phyloP scores from a whole-genome alignment of 2,888 invertebrate species.

The Noctua comes region DNA sequence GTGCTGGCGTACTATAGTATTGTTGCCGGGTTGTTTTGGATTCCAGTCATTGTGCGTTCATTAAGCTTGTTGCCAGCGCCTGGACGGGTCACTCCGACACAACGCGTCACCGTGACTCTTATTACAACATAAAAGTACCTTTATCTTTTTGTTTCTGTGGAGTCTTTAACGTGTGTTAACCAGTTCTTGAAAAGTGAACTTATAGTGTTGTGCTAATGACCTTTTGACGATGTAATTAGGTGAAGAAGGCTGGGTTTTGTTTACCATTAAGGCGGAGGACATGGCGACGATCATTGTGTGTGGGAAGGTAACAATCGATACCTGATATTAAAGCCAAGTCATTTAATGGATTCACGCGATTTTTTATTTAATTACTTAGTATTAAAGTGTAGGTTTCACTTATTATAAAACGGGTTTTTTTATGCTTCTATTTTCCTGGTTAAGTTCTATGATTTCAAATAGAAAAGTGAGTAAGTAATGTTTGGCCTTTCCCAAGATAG shows the following conservation, averaged over 20 bases:
- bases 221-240: conserved; percentile 63
- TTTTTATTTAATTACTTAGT: conserved; percentile 21
- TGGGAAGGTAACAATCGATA: conserved; percentile 69
- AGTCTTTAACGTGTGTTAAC: conserved; percentile 9
- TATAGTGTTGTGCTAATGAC: conserved; percentile 60
- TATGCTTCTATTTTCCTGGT: conserved; percentile 20
- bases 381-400: conserved; percentile 16
- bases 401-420: conserved; percentile 5
- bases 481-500: neutral
- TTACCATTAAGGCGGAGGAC: conserved; percentile 63
- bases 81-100: conserved; percentile 63
- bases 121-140: conserved; percentile 34
- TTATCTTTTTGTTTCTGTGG: conserved; percentile 17
- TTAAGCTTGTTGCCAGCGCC: conserved; percentile 72
- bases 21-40: conserved; percentile 80
- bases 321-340: conserved; percentile 28
- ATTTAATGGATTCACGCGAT: conserved; percentile 7
- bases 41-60: conserved; percentile 77
- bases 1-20: conserved; percentile 69
- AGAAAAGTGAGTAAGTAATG: neutral
- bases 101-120: conserved; percentile 28
- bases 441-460: conserved; percentile 1
- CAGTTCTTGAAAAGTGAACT: conserved; percentile 11
- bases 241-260: conserved; percentile 62
- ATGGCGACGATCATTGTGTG: conserved; percentile 70